phyloP scores from a whole-genome alignment of 1,140 invertebrate genomes.

The Conopomorpha cramerella region DNA sequence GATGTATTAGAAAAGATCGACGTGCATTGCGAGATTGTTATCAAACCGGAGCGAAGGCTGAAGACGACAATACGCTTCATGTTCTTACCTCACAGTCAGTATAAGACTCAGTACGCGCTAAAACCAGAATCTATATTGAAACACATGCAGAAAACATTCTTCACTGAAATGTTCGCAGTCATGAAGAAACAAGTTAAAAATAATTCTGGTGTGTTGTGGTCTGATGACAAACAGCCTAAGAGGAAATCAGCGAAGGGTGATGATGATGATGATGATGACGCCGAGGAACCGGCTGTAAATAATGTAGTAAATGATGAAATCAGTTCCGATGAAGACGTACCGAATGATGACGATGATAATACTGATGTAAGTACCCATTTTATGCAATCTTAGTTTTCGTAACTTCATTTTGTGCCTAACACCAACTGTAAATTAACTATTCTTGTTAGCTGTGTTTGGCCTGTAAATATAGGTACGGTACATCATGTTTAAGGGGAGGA shows the following conservation, averaged over 20 bases:
- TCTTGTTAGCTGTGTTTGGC: no score
- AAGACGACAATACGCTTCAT: conserved; percentile 68
- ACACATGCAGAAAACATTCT: conserved; percentile 69
- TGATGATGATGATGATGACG: conserved; percentile 65
- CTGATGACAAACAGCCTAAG: conserved; percentile 34
- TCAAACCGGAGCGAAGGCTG: conserved; percentile 59
- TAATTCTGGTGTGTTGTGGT: conserved; percentile 35
- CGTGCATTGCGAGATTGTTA: conserved; percentile 66
- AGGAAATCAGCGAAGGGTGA: conserved; percentile 32
- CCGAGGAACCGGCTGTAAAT: conserved; percentile 63
- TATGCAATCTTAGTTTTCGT: no score
- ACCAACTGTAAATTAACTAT: no score
- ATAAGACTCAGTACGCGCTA: conserved; percentile 72
- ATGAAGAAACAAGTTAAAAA: conserved; percentile 58
- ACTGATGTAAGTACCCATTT: conserved; percentile 33
- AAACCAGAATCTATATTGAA: conserved; percentile 72
- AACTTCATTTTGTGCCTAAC: no score
- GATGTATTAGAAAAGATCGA: conserved; percentile 80
- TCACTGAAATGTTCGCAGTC: conserved; percentile 64
- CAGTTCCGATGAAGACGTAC: conserved; percentile 80
- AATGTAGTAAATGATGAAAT: conserved; percentile 63
- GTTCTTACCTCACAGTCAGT: conserved; percentile 74
- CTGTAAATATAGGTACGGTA: no score
- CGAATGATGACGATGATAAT: conserved; percentile 69
- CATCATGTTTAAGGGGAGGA: no score